A percentile compares a stretch with the other conserved stretches of the same genome.
phyloP scores from a whole-genome alignment of 2,113 vertebrate genomes.

The human region DNA sequence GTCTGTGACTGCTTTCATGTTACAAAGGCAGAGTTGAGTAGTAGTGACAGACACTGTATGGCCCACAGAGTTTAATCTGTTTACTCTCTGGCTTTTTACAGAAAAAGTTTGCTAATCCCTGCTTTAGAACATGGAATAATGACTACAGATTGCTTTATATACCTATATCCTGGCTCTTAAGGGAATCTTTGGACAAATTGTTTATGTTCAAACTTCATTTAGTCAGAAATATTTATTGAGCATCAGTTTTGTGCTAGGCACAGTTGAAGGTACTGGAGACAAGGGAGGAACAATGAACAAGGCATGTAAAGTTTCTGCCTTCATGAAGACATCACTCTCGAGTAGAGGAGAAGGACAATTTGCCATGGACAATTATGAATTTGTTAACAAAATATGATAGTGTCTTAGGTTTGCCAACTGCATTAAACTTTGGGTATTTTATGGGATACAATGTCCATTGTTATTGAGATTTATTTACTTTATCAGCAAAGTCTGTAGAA shows the following conservation, averaged over 20 bases:
- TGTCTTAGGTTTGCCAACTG: neutral
- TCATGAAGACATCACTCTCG: neutral
- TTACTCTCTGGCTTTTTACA: neutral
- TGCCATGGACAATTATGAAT: neutral
- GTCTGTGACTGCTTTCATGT: neutral
- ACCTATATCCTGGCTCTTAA: neutral
- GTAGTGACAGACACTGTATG: neutral
- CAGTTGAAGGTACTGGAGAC: neutral
- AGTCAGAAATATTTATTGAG: neutral
- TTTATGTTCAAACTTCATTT: neutral
- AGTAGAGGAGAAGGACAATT: neutral
- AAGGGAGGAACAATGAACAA: neutral
- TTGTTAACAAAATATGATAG: constrained; percentile 9
- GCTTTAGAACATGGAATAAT: neutral
- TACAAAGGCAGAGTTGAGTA: neutral
- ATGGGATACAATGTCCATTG: neutral
- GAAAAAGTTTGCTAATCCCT: neutral
- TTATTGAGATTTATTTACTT: neutral
- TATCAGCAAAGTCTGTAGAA: neutral
- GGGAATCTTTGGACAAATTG: neutral
- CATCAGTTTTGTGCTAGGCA: neutral
- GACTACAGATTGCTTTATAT: neutral
- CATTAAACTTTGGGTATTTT: neutral
- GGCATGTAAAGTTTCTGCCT: neutral
- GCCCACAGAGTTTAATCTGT: neutral